Base-by-base conservation (phyloP, 2,113 vertebrate species). In the Callocephalon fimbriatum region DNA sequence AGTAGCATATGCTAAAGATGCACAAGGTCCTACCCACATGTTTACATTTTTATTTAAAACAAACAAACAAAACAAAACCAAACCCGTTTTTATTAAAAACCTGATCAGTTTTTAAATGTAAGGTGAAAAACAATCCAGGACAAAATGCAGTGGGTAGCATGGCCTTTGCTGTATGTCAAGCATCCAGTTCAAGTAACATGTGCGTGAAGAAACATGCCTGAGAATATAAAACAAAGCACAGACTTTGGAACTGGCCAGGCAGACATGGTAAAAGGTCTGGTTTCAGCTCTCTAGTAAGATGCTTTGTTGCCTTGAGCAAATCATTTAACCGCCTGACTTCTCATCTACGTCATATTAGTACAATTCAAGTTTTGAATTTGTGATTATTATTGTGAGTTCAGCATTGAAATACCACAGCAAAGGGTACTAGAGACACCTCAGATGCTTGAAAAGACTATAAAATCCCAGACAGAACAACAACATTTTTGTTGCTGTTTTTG, bases 201-300 rank as follows among this genome's bases (percentile, higher is more conserved):
- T 71, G 47, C 91, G 0, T 93, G 94, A 93, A 95, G 83, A 91
- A 95, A 96, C 96, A 94, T 53, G 90, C 40, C 76, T 85, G 61
- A 88, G 62, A 95, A 92, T 62, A 85, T 72, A 86, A 93, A 95
- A 90, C 86, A 92, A 86, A 90, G 54, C 63, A n/a, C 63, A 96
- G 75, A 63, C 76, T 91, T 88, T 37, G 40, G 38, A 65, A 71
- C 76, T 83, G 92, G 83, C 56, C 83, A 78, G 61, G 31, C 68
- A 91, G 94, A 92, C n/a, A 1, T 53, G 68, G 61, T 91, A 76
- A 89, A 87, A 90, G 68, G 88, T 87, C 90, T 81, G 53, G 72
- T 94, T 96, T 94, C 94, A 95, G 65, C 65, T 93, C 75, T 86
- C 50, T 56, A 94, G 76, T 40, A 77, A 90, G 76, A 79, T 10